Percentiles rank a stretch among this genome's conserved stretches.
These are phyloP conservation scores for Akabosia matsudoensis DNA, from an alignment of 1,140 invertebrate genomes.

Conservation along the genomic window DNA sequence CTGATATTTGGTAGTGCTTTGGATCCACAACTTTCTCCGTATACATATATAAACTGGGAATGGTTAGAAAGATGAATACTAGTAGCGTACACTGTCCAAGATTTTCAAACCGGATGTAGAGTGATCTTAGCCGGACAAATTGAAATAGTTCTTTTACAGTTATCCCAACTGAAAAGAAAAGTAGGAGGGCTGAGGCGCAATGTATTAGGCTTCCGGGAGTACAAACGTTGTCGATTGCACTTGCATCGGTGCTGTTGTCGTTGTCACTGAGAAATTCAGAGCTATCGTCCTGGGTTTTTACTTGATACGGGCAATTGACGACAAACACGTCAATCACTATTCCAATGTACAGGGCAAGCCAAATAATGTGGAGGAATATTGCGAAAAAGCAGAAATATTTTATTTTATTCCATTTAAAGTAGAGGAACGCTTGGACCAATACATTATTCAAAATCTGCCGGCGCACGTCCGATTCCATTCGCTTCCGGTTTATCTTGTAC, in stretches of 20 bases:
- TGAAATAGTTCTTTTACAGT: constrained; percentile 29
- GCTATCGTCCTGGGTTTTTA: not conserved
- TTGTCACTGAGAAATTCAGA: not conserved
- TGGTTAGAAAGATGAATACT: constrained; percentile 21
- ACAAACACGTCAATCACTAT: constrained; percentile 30
- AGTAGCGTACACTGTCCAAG: constrained; percentile 24
- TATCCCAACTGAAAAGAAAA: not conserved
- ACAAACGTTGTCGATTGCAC: not conserved
- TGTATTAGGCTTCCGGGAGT: not conserved
- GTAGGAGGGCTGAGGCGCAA: not conserved
- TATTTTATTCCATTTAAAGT: constrained; percentile 38
- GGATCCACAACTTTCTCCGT: not conserved
- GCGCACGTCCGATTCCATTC: constrained; percentile 11
- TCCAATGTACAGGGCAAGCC: constrained; percentile 18
- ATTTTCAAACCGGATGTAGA: constrained; percentile 36
- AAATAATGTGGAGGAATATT: constrained; percentile 25
- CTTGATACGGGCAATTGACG: constrained; percentile 19
- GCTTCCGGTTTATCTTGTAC: constrained; percentile 29
- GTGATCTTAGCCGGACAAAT: constrained; percentile 14
- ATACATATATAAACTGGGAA: constrained; percentile 4
- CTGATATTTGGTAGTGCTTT: constrained; percentile 8
- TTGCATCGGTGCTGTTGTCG: constrained; percentile 3
- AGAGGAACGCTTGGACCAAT: constrained; percentile 32
- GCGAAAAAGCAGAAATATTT: constrained; percentile 36
- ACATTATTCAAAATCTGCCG: constrained; percentile 32